Evolutionary conservation across 2,888 invertebrate species (phyloP).

Genomic region (Tetragonisca angustula): DNA sequence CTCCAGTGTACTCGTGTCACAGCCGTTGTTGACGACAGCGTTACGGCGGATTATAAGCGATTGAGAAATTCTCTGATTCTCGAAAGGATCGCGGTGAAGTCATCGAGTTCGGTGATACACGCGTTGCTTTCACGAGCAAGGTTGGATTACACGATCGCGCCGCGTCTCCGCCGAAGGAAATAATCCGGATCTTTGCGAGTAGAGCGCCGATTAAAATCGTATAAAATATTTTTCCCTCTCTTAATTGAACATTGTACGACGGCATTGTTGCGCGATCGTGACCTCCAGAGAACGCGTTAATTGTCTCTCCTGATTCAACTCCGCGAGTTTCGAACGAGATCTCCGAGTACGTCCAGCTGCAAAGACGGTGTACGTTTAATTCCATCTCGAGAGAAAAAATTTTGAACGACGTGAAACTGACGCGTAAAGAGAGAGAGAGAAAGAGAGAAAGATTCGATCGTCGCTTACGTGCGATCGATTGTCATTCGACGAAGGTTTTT

Average conservation of each 20-base stretch:
- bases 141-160: conserved; percentile 57
- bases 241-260: neutral
- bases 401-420: neutral
- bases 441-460: neutral
- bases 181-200: conserved; percentile 23
- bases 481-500: neutral
- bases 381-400: neutral
- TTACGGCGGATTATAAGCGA: neutral
- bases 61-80: conserved; percentile 32
- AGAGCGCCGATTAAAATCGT: conserved; percentile 16
- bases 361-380: neutral
- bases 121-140: conserved; percentile 59
- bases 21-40: too few species aligned
- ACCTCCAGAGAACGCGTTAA: conserved; percentile 10
- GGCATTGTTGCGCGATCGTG: conserved; percentile 10
- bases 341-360: neutral
- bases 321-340: neutral
- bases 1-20: too few species aligned
- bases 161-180: conserved; percentile 24
- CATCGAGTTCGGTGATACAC: conserved; percentile 34
- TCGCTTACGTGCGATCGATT: neutral
- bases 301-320: neutral
- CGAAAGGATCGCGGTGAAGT: conserved; percentile 47
- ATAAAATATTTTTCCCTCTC: conserved; percentile 11
- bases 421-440: neutral